Conservation (phyloP, 2,888 invertebrate genomes). For the Piscicola geometra region DNA sequence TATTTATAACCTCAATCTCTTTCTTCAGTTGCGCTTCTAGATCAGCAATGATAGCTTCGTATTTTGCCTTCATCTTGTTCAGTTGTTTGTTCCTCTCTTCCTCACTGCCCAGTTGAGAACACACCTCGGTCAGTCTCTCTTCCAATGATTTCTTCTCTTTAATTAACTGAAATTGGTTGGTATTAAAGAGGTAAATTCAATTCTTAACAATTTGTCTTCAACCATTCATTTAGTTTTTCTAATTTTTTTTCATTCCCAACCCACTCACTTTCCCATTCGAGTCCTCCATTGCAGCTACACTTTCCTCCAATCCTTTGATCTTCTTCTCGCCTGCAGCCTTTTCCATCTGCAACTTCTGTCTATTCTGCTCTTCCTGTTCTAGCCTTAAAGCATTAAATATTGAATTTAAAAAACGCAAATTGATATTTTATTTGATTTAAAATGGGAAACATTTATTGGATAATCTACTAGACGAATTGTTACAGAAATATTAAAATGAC, state of each 20-base stretch:
- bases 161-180: constrained; percentile 62
- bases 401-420: too few species aligned
- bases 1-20: constrained; percentile 69
- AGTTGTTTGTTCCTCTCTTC: constrained; percentile 77
- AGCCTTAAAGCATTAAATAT: too few species aligned
- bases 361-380: constrained; percentile 86
- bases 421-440: too few species aligned
- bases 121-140: constrained; percentile 84
- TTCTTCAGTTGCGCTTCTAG: constrained; percentile 85
- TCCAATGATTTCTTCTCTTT: constrained; percentile 94
- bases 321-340: constrained; percentile 87
- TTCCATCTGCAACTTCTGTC: constrained; percentile 94
- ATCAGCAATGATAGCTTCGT: constrained; percentile 89
- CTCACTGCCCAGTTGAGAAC: constrained; percentile 88
- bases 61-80: constrained; percentile 82
- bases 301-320: constrained; percentile 91
- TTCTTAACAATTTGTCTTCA: too few species aligned
- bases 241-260: too few species aligned
- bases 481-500: too few species aligned
- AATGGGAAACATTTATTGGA: background rate
- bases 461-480: background rate
- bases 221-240: too few species aligned
- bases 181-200: too few species aligned
- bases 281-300: constrained; percentile 79
- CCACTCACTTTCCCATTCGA: constrained; percentile 77